phyloP scores from a whole-genome alignment of 2,797 vertebrate genomes.

The Hapalemur alaotrensis region DNA sequence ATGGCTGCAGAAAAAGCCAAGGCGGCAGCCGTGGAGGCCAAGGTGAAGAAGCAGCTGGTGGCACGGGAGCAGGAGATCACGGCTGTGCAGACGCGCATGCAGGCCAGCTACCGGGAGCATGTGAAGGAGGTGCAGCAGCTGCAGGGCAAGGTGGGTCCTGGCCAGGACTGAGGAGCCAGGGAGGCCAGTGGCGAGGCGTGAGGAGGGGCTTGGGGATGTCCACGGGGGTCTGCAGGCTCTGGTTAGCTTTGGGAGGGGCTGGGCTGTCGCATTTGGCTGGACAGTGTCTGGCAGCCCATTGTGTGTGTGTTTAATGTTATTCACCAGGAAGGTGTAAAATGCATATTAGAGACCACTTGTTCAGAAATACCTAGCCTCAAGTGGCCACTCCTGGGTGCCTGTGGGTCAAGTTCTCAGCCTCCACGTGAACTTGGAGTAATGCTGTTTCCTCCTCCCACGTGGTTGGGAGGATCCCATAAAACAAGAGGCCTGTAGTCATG shows the following conservation, averaged over 20 bases:
- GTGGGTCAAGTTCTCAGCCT: not conserved
- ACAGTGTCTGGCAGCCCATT: not conserved
- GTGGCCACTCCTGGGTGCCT: not conserved
- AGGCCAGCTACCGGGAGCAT: constrained; percentile 95
- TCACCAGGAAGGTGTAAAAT: not conserved
- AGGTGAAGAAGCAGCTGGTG: constrained; percentile 92
- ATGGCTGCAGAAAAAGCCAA: constrained; percentile 92
- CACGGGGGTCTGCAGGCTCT: not conserved
- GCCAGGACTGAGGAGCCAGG: not conserved
- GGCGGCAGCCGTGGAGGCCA: constrained; percentile 87
- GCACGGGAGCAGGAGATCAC: constrained; percentile 91
- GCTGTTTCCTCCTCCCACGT: not conserved
- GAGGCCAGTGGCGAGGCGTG: too few species aligned
- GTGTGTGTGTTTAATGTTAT: not conserved
- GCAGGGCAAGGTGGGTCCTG: constrained; percentile 90
- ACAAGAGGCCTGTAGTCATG: not conserved
- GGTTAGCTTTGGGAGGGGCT: not conserved
- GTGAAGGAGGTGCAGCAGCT: constrained; percentile 92
- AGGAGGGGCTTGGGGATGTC: not conserved
- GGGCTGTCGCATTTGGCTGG: not conserved
- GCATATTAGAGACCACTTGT: not conserved
- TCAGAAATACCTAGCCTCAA: not conserved
- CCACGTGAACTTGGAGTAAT: not conserved
- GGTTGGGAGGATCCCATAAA: not conserved
- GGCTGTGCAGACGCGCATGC: constrained; percentile 93